Evolutionary conservation across 2,113 vertebrate species (phyloP).

Genomic region (Hiodon tergisus): DNA sequence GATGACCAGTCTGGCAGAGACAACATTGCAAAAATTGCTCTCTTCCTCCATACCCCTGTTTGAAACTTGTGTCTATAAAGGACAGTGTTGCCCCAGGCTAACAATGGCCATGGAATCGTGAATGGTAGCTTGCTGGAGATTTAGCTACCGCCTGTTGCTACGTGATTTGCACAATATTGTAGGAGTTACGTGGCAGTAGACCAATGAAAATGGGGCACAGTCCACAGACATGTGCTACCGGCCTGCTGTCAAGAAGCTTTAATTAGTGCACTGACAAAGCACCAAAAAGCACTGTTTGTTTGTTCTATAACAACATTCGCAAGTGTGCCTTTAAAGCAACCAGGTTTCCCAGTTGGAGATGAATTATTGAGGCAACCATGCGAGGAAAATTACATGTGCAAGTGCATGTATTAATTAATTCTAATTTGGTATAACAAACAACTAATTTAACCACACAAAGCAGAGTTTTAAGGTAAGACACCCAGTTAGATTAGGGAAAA

Average conservation of each 20-base stretch:
- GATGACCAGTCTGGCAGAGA: conserved; percentile 10
- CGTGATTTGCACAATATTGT: too few species aligned
- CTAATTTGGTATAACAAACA: conserved; percentile 51
- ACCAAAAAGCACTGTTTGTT: neutral
- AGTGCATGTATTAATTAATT: conserved; percentile 45
- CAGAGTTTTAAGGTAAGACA: conserved; percentile 44
- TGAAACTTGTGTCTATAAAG: neutral
- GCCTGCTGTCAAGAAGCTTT: conserved; percentile 10
- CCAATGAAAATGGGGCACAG: too few species aligned
- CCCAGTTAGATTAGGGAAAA: conserved; percentile 46
- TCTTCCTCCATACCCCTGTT: conserved; percentile 5
- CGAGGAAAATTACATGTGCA: conserved; percentile 32
- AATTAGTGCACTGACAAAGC: conserved; percentile 11
- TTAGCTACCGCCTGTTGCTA: too few species aligned
- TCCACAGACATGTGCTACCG: neutral
- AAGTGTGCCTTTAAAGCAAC: conserved; percentile 4
- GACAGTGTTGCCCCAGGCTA: neutral
- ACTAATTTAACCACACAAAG: conserved; percentile 47
- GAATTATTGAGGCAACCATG: conserved; percentile 19
- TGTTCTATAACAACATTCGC: conserved; percentile 18
- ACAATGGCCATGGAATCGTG: neutral
- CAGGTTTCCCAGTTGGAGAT: conserved; percentile 32
- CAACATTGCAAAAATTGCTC: neutral
- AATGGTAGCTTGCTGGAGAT: too few species aligned
- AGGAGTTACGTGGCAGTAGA: too few species aligned